phyloP scores from a whole-genome alignment of 2,888 invertebrate species.

The Coleophora flavipennella region DNA sequence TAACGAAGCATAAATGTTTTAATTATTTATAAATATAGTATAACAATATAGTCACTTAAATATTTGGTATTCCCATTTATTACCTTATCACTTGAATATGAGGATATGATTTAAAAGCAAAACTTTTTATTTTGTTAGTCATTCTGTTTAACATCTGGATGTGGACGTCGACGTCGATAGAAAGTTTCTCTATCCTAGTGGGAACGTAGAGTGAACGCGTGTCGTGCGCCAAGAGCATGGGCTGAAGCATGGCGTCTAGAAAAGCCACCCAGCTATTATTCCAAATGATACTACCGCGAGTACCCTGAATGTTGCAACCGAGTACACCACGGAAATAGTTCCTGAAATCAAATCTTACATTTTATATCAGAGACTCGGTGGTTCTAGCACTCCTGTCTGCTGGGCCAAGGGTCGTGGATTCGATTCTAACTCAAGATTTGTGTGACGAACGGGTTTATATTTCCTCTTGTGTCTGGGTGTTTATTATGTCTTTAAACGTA shows the following conservation, averaged over 20 bases:
- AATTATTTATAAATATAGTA: too few species aligned
- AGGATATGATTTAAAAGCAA: background rate
- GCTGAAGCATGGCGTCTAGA: conserved; percentile 91
- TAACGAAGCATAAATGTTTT: too few species aligned
- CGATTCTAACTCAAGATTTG: too few species aligned
- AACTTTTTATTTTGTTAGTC: conserved; percentile 46
- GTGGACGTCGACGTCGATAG: conserved; percentile 78
- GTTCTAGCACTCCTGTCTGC: too few species aligned
- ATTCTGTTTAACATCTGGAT: conserved; percentile 58
- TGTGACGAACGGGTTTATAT: too few species aligned
- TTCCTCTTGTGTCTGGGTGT: too few species aligned
- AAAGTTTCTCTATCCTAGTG: conserved; percentile 79
- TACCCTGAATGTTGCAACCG: conserved; percentile 63
- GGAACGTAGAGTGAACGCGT: conserved; percentile 81
- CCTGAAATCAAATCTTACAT: conserved; percentile 23
- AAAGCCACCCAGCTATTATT: conserved; percentile 89
- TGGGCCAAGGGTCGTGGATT: too few species aligned
- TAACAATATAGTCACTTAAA: too few species aligned
- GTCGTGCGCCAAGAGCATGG: conserved; percentile 79
- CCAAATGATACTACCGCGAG: conserved; percentile 75
- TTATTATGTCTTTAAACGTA: too few species aligned
- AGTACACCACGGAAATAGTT: conserved; percentile 74
- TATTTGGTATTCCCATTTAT: too few species aligned
- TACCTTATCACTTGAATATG: background rate
- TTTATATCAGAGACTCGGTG: too few species aligned